phyloP scores from a whole-genome alignment of 2,888 invertebrate species.

The Leucania comma region DNA sequence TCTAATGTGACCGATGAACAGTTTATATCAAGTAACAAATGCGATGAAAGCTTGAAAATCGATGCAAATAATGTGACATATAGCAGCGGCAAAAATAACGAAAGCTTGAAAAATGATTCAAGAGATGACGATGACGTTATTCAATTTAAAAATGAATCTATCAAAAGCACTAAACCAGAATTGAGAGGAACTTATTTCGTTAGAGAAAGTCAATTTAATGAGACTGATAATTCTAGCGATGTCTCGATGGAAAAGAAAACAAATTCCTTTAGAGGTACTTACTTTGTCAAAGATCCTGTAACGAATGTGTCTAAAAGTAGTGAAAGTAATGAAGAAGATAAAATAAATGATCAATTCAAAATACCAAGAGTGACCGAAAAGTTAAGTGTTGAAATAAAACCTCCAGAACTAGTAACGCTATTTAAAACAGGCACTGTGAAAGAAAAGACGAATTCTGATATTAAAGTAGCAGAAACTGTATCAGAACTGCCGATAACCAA shows the following conservation, averaged over 20 bases:
- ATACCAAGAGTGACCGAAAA: constrained; percentile 28
- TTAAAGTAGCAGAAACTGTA: constrained; percentile 29
- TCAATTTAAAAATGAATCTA: constrained; percentile 43
- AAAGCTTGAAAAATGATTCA: constrained; percentile 21
- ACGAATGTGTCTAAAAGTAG: constrained; percentile 38
- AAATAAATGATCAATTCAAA: constrained; percentile 41
- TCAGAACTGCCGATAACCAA: constrained; percentile 13
- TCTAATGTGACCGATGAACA: not conserved
- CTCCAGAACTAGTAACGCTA: constrained; percentile 4
- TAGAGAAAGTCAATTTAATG: constrained; percentile 44
- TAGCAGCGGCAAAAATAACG: not conserved
- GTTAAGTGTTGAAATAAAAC: constrained; percentile 13
- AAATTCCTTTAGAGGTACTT: constrained; percentile 64
- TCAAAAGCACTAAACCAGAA: constrained; percentile 30
- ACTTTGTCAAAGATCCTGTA: constrained; percentile 64
- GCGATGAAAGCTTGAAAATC: constrained; percentile 22
- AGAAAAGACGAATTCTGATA: constrained; percentile 22
- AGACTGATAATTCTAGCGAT: constrained; percentile 22
- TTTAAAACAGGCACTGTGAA: not conserved
- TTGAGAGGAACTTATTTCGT: constrained; percentile 62
- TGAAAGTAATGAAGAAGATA: constrained; percentile 28
- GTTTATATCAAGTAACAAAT: constrained; percentile 17
- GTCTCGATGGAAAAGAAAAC: constrained; percentile 42
- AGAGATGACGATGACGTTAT: constrained; percentile 12
- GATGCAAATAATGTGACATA: constrained; percentile 4